These are phyloP conservation scores for Oedothorax gibbosus DNA, from an alignment of 1,140 invertebrate genomes.

Conservation along the genomic window DNA sequence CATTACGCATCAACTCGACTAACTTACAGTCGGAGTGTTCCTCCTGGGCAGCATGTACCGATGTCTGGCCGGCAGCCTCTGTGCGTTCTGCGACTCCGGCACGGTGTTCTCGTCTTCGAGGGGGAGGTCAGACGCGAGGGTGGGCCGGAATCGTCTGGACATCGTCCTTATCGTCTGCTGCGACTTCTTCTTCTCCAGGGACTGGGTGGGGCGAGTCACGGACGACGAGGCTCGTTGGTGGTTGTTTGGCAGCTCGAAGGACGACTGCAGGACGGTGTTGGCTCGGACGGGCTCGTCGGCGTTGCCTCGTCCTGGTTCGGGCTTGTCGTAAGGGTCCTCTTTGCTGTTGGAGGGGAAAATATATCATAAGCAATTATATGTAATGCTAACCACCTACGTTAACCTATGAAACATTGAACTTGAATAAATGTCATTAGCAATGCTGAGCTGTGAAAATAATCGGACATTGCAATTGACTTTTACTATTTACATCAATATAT, in stretches of 20 bases:
- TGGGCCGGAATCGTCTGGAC: constrained; percentile 86
- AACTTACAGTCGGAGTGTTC: constrained; percentile 48
- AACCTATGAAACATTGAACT: too few species aligned
- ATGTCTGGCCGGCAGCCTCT: constrained; percentile 29
- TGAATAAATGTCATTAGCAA: too few species aligned
- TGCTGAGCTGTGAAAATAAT: too few species aligned
- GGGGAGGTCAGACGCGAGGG: constrained; percentile 70
- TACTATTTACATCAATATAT: too few species aligned
- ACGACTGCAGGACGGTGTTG: constrained; percentile 53
- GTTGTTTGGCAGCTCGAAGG: constrained; percentile 50
- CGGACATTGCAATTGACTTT: too few species aligned
- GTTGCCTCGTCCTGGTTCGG: not conserved
- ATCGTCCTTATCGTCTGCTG: constrained; percentile 73
- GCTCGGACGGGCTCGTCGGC: constrained; percentile 40
- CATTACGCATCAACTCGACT: too few species aligned
- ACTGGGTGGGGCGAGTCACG: constrained; percentile 33
- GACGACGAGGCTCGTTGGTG: not conserved
- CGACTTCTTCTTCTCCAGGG: constrained; percentile 75
- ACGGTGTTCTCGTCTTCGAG: constrained; percentile 74
- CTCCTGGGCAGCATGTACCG: constrained; percentile 47
- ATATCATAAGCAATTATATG: too few species aligned
- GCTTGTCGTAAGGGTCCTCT: not conserved
- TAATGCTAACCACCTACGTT: too few species aligned
- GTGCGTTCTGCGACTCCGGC: constrained; percentile 38
- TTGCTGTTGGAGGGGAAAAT: constrained; percentile 4